phyloP scores from a whole-genome alignment of 2,888 invertebrate genomes.

The Trichogramma evanescens region DNA sequence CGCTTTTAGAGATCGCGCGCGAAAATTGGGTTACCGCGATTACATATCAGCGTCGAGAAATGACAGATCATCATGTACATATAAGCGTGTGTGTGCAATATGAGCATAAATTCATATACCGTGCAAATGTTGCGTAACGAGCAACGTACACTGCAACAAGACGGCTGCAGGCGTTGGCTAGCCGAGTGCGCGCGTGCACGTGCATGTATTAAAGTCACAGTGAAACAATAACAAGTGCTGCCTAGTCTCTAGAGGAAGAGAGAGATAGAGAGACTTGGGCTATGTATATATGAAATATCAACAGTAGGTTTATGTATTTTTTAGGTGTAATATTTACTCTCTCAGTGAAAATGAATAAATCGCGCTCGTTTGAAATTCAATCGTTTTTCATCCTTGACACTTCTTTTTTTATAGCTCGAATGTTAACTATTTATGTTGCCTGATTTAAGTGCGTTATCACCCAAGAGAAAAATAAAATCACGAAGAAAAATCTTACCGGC shows the following conservation, averaged over 20 bases:
- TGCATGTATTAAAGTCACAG: neutral
- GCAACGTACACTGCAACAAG: neutral
- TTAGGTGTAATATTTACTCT: neutral
- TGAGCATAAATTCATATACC: neutral
- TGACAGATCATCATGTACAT: too few relatives aligned
- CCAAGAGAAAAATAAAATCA: neutral
- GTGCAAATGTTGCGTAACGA: conserved; percentile 13
- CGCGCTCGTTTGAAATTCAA: neutral
- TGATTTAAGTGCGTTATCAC: neutral
- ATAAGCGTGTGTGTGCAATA: too few relatives aligned
- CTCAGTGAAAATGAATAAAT: neutral
- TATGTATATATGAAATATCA: too few relatives aligned
- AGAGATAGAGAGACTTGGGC: too few relatives aligned
- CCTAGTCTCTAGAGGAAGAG: neutral
- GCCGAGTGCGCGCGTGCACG: neutral
- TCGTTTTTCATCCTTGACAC: neutral
- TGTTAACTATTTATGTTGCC: neutral
- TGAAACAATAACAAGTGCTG: neutral
- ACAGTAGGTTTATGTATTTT: neutral
- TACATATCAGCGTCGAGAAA: too few relatives aligned
- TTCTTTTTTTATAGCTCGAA: neutral
- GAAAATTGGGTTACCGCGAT: too few relatives aligned
- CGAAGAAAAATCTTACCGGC: conserved; percentile 63
- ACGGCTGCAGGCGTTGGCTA: conserved; percentile 9
- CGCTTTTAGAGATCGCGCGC: too few relatives aligned